These are phyloP conservation scores for Morelia viridis DNA, from an alignment of 2,797 vertebrate species.

Conservation along the genomic window DNA sequence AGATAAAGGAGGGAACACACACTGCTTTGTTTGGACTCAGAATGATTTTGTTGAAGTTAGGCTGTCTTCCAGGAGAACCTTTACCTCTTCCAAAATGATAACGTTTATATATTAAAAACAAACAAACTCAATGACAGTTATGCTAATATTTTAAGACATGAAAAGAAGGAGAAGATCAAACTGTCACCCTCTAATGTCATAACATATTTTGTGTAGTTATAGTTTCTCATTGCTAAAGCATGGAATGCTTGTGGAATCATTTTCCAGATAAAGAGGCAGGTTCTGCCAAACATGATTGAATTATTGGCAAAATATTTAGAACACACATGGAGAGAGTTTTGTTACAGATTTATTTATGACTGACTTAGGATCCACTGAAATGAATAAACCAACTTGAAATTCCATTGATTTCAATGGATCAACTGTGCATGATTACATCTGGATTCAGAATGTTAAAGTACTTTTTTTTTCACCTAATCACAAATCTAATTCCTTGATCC, in stretches of 20 bases:
- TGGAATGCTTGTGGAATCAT: not conserved
- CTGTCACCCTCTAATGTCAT: not conserved
- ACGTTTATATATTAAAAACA: not conserved
- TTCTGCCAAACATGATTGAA: not conserved
- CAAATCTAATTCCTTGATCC: not conserved
- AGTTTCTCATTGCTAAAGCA: not conserved
- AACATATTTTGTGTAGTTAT: not conserved
- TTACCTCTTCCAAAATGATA: not conserved
- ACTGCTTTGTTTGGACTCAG: not conserved
- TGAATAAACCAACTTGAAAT: not conserved
- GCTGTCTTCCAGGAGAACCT: not conserved
- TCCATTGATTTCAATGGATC: not conserved
- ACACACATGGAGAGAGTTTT: not conserved
- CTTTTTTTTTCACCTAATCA: not conserved
- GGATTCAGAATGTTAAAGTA: not conserved
- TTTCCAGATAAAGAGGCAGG: not conserved
- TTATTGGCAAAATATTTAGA: not conserved
- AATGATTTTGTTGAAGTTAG: not conserved
- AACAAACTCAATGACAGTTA: not conserved
- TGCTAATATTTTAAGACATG: not conserved
- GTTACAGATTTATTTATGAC: not conserved
- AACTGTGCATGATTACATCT: not conserved
- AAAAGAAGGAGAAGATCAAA: not conserved
- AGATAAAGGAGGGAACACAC: not conserved
- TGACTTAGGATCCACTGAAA: not conserved